phyloP scores from a whole-genome alignment of 2,113 vertebrate species.

The Malurus elegans region DNA sequence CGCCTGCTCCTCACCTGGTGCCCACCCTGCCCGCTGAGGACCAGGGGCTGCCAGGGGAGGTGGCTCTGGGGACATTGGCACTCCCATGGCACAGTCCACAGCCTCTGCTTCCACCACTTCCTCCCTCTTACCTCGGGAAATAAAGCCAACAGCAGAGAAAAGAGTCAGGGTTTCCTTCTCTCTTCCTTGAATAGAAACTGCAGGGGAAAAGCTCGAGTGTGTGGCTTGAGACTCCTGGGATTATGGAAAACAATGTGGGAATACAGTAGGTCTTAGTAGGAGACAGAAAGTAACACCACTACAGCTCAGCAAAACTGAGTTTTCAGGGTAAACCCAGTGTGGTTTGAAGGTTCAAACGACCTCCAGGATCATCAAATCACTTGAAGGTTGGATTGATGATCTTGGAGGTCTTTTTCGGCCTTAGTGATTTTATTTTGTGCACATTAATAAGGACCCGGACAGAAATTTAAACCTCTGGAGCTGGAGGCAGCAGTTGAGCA shows the following conservation, averaged over 20 bases:
- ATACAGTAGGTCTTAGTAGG: fast-evolving
- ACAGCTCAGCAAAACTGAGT: fast-evolving
- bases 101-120: slow-evolving; percentile 73
- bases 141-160: neutral
- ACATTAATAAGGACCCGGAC: fast-evolving
- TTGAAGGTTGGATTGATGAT: too few relatives aligned
- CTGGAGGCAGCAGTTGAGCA: neutral
- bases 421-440: neutral
- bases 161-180: neutral
- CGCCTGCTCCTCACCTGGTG: slow-evolving; percentile 75
- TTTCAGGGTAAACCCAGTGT: fast-evolving
- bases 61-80: neutral
- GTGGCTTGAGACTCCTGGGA: neutral
- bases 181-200: neutral
- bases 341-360: neutral
- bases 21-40: slow-evolving; percentile 81
- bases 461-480: neutral
- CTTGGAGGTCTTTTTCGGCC: too few relatives aligned
- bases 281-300: neutral
- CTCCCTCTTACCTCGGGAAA: slow-evolving; percentile 71
- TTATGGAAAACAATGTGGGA: neutral
- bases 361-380: fast-evolving
- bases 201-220: neutral
- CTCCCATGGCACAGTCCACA: slow-evolving; percentile 55
- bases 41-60: slow-evolving; percentile 74